These are phyloP conservation scores for Eledona agricola DNA, from an alignment of 2,888 invertebrate genomes.

Conservation along the genomic window DNA sequence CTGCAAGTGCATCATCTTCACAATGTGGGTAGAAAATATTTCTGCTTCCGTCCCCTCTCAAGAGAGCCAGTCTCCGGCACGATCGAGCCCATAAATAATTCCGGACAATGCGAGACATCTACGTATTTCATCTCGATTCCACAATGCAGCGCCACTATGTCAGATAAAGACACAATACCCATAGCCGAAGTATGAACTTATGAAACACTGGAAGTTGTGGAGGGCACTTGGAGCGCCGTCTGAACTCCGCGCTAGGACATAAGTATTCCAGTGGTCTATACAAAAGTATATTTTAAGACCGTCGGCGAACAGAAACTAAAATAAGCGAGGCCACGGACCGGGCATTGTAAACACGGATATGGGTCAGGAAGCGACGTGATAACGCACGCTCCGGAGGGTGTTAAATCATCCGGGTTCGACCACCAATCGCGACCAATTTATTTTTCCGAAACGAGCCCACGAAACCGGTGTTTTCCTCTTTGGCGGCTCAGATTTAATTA, in stretches of 20 bases:
- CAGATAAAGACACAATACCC: constrained; percentile 32
- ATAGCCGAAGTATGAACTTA: constrained; percentile 28
- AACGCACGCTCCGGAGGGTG: constrained; percentile 13
- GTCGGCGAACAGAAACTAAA: constrained; percentile 7
- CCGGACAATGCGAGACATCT: constrained; percentile 19
- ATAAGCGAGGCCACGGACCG: constrained; percentile 11
- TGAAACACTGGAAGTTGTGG: constrained; percentile 24
- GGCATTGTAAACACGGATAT: constrained; percentile 34
- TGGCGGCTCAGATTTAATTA: constrained; percentile 45
- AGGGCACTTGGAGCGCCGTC: constrained; percentile 25
- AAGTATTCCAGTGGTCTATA: constrained; percentile 26
- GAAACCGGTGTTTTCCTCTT: constrained; percentile 40
- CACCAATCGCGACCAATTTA: constrained; percentile 4
- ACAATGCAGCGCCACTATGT: constrained; percentile 24
- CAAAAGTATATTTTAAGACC: constrained; percentile 30
- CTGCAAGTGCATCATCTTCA: too few species aligned
- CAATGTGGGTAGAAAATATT: constrained; percentile 13
- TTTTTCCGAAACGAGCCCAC: constrained; percentile 32
- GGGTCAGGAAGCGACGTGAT: constrained; percentile 30
- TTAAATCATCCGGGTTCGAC: too few species aligned
- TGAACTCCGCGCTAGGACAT: constrained; percentile 22
- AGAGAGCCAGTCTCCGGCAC: constrained; percentile 5
- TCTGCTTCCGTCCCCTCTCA: constrained; percentile 10
- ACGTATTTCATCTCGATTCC: constrained; percentile 29
- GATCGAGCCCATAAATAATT: constrained; percentile 17